Conservation (phyloP, 2,888 invertebrate genomes). For the Galerucella calmariensis region DNA sequence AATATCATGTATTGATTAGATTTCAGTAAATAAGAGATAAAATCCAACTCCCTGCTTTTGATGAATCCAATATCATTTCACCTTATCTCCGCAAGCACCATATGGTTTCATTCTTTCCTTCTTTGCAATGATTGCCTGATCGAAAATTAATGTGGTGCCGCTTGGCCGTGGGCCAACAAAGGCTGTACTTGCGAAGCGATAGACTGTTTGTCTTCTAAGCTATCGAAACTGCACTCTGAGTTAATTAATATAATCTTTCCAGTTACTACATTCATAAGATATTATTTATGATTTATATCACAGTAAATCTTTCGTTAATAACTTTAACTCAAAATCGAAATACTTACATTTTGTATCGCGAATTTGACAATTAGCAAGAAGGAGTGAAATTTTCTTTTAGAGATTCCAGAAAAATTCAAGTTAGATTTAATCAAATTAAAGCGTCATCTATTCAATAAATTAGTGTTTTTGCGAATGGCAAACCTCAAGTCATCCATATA, state of each 20-base stretch:
- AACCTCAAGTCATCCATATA: too few relatives aligned
- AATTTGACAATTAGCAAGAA: too few relatives aligned
- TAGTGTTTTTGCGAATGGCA: too few relatives aligned
- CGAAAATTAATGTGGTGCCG: background rate
- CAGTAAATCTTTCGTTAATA: background rate
- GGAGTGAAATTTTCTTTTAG: too few relatives aligned
- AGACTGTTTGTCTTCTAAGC: background rate
- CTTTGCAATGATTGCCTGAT: background rate
- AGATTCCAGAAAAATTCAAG: too few relatives aligned
- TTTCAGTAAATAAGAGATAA: slow-evolving; percentile 16
- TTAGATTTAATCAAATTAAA: too few relatives aligned
- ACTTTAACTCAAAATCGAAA: too few relatives aligned
- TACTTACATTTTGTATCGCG: too few relatives aligned
- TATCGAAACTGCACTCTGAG: background rate
- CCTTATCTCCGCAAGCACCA: slow-evolving; percentile 16
- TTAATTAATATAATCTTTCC: background rate
- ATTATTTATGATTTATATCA: background rate
- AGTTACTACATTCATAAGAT: background rate
- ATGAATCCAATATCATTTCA: background rate
- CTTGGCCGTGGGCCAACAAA: slow-evolving; percentile 7
- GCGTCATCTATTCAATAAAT: too few relatives aligned
- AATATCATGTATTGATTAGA: slow-evolving; percentile 30
- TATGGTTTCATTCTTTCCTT: slow-evolving; percentile 8
- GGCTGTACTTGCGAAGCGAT: background rate
- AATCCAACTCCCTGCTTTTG: background rate